phyloP scores from a whole-genome alignment of 2,888 invertebrate species.

The Leucophenga montana region DNA sequence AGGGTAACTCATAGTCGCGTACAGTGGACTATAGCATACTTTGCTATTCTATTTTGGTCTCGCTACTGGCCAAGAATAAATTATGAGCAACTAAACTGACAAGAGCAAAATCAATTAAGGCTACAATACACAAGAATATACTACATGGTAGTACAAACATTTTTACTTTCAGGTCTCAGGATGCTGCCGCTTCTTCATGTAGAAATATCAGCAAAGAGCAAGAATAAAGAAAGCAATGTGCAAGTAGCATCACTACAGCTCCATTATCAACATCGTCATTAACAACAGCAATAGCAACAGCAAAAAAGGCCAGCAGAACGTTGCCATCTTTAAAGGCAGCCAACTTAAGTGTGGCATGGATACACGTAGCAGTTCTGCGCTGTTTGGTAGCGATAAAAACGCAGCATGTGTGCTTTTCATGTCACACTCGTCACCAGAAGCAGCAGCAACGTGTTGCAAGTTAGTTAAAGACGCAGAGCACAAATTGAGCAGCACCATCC shows the following conservation, averaged over 20 bases:
- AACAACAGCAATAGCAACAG: constrained; percentile 39
- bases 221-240: background rate
- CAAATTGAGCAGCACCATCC: too few species aligned
- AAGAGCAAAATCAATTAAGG: constrained; percentile 66
- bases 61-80: constrained; percentile 46
- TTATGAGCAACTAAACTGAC: constrained; percentile 59
- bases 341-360: background rate
- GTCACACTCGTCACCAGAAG: too few species aligned
- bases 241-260: too few species aligned
- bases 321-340: constrained; percentile 31
- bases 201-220: constrained; percentile 34
- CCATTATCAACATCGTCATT: background rate
- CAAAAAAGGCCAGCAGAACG: constrained; percentile 38
- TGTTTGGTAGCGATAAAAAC: constrained; percentile 30
- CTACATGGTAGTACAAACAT: background rate
- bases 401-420: constrained; percentile 23
- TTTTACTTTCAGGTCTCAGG: too few species aligned
- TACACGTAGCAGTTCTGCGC: background rate
- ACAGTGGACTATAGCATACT: too few species aligned
- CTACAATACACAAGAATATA: constrained; percentile 45
- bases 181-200: too few species aligned
- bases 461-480: too few species aligned
- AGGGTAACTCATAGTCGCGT: background rate
- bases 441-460: constrained; percentile 2
- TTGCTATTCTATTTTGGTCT: constrained; percentile 2